These are phyloP conservation scores for Galleria mellonella DNA, from an alignment of 1,140 invertebrate genomes.

Conservation along the genomic window DNA sequence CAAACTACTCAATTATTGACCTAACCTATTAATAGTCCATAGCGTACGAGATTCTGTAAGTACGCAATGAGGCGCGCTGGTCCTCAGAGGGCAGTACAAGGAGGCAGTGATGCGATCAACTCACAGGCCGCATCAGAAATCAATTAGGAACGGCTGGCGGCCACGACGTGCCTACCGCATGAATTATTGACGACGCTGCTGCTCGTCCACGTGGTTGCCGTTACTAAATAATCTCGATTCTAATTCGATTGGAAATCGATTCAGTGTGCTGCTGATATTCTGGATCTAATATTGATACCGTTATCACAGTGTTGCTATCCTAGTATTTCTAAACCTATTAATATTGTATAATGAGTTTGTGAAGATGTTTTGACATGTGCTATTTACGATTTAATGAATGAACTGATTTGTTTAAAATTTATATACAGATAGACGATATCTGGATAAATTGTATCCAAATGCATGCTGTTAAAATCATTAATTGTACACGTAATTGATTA, in stretches of 20 bases:
- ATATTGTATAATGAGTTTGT: no score
- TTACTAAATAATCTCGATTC: slow-evolving; percentile 31
- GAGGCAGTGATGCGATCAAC: slow-evolving; percentile 64
- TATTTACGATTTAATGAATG: no score
- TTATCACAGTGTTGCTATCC: no score
- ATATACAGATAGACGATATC: no score
- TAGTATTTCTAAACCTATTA: no score
- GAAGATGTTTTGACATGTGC: no score
- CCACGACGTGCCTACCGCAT: slow-evolving; percentile 62
- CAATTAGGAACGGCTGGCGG: slow-evolving; percentile 66
- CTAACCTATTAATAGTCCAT: no score
- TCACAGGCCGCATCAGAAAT: slow-evolving; percentile 64
- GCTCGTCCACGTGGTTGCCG: slow-evolving; percentile 23
- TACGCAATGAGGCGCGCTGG: slow-evolving; percentile 56
- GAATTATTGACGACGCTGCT: slow-evolving; percentile 64
- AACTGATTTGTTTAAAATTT: no score
- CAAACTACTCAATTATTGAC: no score
- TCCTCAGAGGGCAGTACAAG: slow-evolving; percentile 51
- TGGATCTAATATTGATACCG: neutral
- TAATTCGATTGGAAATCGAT: neutral
- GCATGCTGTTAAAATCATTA: no score
- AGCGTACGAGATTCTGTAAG: slow-evolving; percentile 24
- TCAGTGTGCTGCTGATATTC: neutral
- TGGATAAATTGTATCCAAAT: no score
- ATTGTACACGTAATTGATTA: no score